Evolutionary conservation across 2,888 invertebrate species (phyloP), one percentile per base, ranked within the genome.

Genomic region (Actias luna): DNA sequence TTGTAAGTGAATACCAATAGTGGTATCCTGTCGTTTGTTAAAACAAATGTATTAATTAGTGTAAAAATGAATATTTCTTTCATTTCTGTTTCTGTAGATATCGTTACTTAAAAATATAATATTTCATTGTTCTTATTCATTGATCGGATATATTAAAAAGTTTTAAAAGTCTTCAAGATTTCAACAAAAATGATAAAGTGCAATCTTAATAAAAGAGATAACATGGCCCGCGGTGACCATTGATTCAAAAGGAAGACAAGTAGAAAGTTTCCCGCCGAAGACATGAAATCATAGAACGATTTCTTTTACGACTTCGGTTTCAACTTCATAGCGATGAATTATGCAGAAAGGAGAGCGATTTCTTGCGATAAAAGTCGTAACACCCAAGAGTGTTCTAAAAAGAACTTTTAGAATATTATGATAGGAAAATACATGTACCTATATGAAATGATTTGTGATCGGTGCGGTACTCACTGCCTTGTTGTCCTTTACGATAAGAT

Each of bases 301-400:
- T 92, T 90, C 91, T 90, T 92, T 92, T 92, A 92, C 91, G 91
- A 90, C 89, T 88, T 89, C 85, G 89, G 89, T 92, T 92, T 91
- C 91, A 91, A 92, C 92, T 92, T 90, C 89, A 88, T 86, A 87
- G 84, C 89, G 83, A 91, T 92, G 92, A 92, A 92, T 92, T 91
- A 92, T 92, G 91, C 90, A 90, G 89, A 89, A 83, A 89, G 86
- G 84, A 89, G 89, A 88, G 85, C 89, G 91, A 91, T 91, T 91
- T 91, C 85, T 87, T 84, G 82, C 84, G 89, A 91, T 91, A 91
- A 91, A 90, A 91, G 85, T 89, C 89, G 89, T 87, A 89, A 87
- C 88, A 84, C 88, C 85, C 89, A 80, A 85, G 88, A 89, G 87
- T 85, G 82, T 85, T 88, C 85, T 87, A 85, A 87, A 89, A 89